Base-by-base conservation (phyloP, 2,888 invertebrate genomes). In the Seira musarum region DNA sequence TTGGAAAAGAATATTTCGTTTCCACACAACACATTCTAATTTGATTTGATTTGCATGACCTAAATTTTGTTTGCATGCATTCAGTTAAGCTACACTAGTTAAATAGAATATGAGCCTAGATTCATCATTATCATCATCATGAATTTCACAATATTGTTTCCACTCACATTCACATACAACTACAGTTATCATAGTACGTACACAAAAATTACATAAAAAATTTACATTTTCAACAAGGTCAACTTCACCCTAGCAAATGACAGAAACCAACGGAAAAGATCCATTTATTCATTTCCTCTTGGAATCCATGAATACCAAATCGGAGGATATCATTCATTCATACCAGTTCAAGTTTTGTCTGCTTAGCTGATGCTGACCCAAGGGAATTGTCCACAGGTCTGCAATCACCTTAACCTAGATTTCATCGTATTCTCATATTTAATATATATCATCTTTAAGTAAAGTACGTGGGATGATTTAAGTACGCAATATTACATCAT, bases 281-380 rank as follows among this genome's bases (percentile, higher is more conserved):
- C 30, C 30, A 30, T 30, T 30, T 30, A 30, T 30, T 30, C 30
- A 8, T 30, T 30, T 30, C 30, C 30, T 30, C 30, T 30, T 25
- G 57, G 24, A 22, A 49, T 5, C 8, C 46, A n/a, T 22, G 17
- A 22, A 40, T 63, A 24, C 57, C 49, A 66, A 69, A 64, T 68
- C 64, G 53, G 65, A 74, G 49, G 53, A 53, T 21, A 70, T 64
- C 71, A 67, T 72, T 65, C 76, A 77, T 65, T 35, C 73, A 80
- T 40, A 80, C 65, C 17, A 30, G 30, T 30, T 30, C 30, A 2
- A 30, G 3, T n/a, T 30, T 30, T 30, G 30, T 30, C 30, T 30
- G 30, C 30, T 30, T 8, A 30, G 30, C 30, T 30, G 30, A 30
- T 5, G 30, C 30, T 30, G 2, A 30, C 30, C 30, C 30, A 8